phyloP scores from a whole-genome alignment of 2,113 vertebrate genomes.

The Copsychus sechellarum region DNA sequence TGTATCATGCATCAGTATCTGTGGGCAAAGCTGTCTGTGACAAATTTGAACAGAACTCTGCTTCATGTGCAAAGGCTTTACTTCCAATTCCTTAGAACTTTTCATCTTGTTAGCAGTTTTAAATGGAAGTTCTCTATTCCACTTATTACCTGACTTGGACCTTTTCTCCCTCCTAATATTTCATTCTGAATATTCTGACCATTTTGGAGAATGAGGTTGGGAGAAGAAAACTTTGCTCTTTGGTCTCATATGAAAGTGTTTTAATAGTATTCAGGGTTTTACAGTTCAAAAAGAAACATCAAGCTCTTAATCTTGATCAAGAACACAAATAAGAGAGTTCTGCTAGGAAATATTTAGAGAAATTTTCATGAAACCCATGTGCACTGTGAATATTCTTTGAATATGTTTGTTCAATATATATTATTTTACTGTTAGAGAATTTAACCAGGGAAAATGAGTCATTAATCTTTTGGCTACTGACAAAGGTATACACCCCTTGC shows the following conservation, averaged over 20 bases:
- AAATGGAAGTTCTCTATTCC: not conserved
- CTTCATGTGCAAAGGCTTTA: not conserved
- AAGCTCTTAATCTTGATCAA: not conserved
- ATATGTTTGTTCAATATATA: not conserved
- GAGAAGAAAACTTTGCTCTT: not conserved
- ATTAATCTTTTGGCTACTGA: not conserved
- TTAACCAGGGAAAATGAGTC: not conserved
- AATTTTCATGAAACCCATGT: not conserved
- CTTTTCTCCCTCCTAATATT: fast-evolving
- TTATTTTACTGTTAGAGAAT: not conserved
- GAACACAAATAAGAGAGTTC: not conserved
- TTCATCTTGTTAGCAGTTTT: not conserved
- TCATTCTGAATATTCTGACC: not conserved
- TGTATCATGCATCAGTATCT: not conserved
- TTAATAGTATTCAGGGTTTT: not conserved
- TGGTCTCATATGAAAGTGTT: not conserved
- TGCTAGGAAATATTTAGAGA: not conserved
- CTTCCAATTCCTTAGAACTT: not conserved
- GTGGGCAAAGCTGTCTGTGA: not conserved
- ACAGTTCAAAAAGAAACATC: not conserved
- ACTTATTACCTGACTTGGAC: not conserved
- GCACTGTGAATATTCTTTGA: not conserved
- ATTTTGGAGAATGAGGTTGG: not conserved
- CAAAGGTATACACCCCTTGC: not conserved
- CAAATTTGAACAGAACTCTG: not conserved